Evolutionary conservation across 2,888 invertebrate species (phyloP).

Genomic region (Campoplex nolae): DNA sequence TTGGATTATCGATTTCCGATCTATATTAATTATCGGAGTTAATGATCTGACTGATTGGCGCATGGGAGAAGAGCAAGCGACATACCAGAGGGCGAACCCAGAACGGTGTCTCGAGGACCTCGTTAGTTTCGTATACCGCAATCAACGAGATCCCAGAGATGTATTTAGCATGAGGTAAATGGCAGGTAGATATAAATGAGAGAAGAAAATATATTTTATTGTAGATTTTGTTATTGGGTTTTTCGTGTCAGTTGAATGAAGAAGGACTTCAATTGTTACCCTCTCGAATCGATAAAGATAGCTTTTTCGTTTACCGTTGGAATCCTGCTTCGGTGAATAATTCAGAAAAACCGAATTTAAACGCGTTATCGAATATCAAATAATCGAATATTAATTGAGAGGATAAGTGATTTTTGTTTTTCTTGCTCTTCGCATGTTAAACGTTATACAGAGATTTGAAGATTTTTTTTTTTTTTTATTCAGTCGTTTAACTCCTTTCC

Average conservation of each 20-base stretch:
- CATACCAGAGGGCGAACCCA: constrained; percentile 45
- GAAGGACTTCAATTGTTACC: neutral
- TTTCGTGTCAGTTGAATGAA: neutral
- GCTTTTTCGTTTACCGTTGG: neutral
- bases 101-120: constrained; percentile 80
- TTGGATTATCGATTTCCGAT: constrained; percentile 78
- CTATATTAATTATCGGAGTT: constrained; percentile 81
- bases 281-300: neutral
- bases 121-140: constrained; percentile 77
- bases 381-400: neutral
- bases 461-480: neutral
- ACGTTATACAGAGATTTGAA: neutral
- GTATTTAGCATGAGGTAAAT: constrained; percentile 23
- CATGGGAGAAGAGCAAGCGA: constrained; percentile 58
- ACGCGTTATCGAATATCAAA: neutral
- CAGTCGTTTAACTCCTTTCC: neutral
- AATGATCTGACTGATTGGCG: constrained; percentile 81
- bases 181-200: neutral
- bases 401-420: neutral
- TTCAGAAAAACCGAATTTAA: neutral
- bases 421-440: neutral
- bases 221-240: neutral
- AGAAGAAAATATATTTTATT: neutral
- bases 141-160: constrained; percentile 45
- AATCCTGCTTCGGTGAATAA: neutral